Percentiles rank a stretch among this genome's conserved stretches.
These are phyloP conservation scores for Camponotus fellah DNA, from an alignment of 2,888 invertebrate species.

Conservation along the genomic window DNA sequence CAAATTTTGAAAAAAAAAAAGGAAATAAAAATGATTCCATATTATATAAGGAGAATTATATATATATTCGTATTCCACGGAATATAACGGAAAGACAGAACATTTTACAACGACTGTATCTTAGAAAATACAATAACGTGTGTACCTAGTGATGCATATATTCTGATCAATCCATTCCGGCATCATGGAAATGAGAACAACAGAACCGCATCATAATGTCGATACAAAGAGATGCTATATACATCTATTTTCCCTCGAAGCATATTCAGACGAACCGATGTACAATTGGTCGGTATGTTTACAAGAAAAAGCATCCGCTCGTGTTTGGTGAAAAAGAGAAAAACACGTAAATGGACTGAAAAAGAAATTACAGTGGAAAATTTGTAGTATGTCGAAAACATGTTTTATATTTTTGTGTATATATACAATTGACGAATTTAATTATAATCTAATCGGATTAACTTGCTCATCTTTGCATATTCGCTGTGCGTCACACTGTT, in stretches of 20 bases:
- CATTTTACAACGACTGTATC: neutral
- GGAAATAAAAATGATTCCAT: neutral
- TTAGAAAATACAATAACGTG: conserved; percentile 25
- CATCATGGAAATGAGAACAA: conserved; percentile 48
- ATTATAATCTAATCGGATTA: conserved; percentile 15
- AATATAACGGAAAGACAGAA: neutral
- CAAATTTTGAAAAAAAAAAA: neutral
- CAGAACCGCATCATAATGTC: conserved; percentile 15
- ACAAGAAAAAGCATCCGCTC: conserved; percentile 7
- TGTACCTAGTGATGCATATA: conserved; percentile 12
- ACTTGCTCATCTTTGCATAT: neutral
- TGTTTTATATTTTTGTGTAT: neutral
- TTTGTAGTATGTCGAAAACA: neutral
- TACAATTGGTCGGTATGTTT: conserved; percentile 38
- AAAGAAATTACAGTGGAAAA: neutral
- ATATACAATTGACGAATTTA: conserved; percentile 19
- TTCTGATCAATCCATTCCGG: conserved; percentile 33
- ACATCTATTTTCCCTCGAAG: conserved; percentile 42
- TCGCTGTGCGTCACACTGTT: neutral
- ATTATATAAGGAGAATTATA: neutral
- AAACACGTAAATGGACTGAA: conserved; percentile 5
- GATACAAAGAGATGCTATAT: conserved; percentile 41
- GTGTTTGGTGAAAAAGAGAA: neutral
- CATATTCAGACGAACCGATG: conserved; percentile 24
- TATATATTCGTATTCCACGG: neutral